Evolutionary conservation across 2,888 invertebrate genomes (phyloP).

Genomic region (Choreutis nemorana): DNA sequence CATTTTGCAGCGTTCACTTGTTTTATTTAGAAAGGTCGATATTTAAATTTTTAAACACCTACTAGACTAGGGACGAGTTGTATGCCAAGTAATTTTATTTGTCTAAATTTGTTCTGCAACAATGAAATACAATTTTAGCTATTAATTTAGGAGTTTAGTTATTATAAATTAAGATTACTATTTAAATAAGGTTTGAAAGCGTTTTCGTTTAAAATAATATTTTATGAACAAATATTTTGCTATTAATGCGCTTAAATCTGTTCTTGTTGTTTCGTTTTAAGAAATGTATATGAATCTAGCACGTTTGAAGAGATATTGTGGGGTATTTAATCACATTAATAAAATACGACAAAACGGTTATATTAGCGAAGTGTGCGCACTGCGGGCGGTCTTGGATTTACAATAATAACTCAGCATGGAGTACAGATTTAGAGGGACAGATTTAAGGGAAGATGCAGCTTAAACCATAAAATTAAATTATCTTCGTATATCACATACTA

Average conservation of each 20-base stretch:
- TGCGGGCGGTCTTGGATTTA: constrained; percentile 25
- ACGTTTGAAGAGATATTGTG: too few species aligned
- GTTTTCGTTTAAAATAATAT: too few species aligned
- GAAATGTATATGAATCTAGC: neutral
- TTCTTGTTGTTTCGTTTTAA: too few species aligned
- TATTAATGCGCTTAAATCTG: too few species aligned
- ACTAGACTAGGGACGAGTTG: constrained; percentile 32
- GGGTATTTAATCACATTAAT: too few species aligned
- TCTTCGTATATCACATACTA: too few species aligned
- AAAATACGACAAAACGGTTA: constrained; percentile 41
- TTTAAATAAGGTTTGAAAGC: neutral
- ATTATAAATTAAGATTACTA: neutral
- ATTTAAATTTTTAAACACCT: constrained; percentile 59
- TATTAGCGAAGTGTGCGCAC: constrained; percentile 48
- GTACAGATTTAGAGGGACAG: too few species aligned
- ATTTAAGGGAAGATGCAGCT: too few species aligned
- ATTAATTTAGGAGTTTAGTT: neutral
- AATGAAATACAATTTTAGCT: neutral
- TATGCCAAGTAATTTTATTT: constrained; percentile 42
- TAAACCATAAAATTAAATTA: too few species aligned
- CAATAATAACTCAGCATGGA: constrained; percentile 9
- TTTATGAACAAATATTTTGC: too few species aligned
- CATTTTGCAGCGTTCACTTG: constrained; percentile 38
- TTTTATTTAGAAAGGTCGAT: constrained; percentile 57
- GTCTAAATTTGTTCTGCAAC: constrained; percentile 34